Conservation (phyloP, 2,113 vertebrate species). For the Mirza zaza region DNA sequence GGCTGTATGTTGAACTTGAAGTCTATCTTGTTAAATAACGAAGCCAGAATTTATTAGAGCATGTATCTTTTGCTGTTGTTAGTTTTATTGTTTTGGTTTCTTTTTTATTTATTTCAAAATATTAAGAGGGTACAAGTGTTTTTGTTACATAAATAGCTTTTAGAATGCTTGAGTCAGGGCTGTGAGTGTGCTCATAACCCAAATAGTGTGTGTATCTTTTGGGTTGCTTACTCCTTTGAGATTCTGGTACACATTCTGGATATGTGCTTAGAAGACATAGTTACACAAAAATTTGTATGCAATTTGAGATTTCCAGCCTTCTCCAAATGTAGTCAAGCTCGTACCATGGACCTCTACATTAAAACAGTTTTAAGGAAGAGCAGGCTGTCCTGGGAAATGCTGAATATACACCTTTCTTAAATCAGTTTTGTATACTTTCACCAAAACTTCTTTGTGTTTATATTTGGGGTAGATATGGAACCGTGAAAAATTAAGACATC, state of each 20-base stretch:
- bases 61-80: neutral
- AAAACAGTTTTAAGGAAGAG: neutral
- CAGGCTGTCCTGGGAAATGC: neutral
- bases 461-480: neutral
- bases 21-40: constrained; percentile 10
- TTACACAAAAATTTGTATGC: constrained; percentile 3
- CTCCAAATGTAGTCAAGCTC: neutral
- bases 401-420: neutral
- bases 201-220: neutral
- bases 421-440: constrained; percentile 13
- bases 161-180: too few species aligned
- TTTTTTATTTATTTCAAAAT: too few species aligned
- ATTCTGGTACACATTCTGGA: neutral
- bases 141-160: too few species aligned
- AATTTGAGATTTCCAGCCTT: constrained; percentile 11
- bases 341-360: neutral
- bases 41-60: constrained; percentile 19
- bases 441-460: neutral
- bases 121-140: too few species aligned
- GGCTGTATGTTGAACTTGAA: neutral
- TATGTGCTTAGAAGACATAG: constrained; percentile 24
- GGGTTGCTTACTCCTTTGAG: constrained; percentile 39
- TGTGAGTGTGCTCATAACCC: too few species aligned
- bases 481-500: neutral
- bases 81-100: neutral